These are phyloP conservation scores for Minunthozetes semirufus DNA, from an alignment of 2,888 invertebrate genomes.

Conservation along the genomic window DNA sequence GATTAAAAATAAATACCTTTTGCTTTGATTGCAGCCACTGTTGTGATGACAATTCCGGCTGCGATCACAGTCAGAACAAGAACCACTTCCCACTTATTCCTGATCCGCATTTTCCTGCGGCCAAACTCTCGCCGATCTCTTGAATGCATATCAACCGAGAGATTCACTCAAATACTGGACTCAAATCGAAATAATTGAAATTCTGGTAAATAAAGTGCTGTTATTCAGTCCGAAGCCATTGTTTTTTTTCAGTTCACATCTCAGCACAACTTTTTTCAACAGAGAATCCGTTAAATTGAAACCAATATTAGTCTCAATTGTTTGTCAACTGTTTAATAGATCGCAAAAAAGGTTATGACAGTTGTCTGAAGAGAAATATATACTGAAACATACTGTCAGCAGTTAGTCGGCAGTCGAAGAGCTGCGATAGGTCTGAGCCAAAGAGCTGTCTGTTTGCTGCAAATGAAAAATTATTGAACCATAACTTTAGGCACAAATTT, in stretches of 20 bases:
- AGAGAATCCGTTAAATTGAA: too few species aligned
- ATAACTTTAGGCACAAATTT: slow-evolving; percentile 10
- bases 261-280: too few species aligned
- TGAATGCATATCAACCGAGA: neutral
- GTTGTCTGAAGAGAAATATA: too few species aligned
- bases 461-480: slow-evolving; percentile 12
- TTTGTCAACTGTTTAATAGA: too few species aligned
- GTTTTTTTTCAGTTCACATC: too few species aligned
- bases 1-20: slow-evolving; percentile 34
- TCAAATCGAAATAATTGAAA: neutral
- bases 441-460: neutral
- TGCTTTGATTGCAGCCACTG: slow-evolving; percentile 38
- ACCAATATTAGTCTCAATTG: too few species aligned
- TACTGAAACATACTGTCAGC: neutral
- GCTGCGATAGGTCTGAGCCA: neutral
- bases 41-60: slow-evolving; percentile 38
- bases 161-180: neutral
- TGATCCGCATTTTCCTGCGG: slow-evolving; percentile 22
- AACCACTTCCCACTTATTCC: slow-evolving; percentile 38
- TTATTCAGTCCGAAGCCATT: neutral
- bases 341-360: too few species aligned
- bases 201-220: neutral
- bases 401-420: neutral
- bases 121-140: slow-evolving; percentile 2
- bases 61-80: slow-evolving; percentile 36